These are phyloP conservation scores for Cydia amplana DNA, from an alignment of 1,140 invertebrate genomes.

Conservation along the genomic window DNA sequence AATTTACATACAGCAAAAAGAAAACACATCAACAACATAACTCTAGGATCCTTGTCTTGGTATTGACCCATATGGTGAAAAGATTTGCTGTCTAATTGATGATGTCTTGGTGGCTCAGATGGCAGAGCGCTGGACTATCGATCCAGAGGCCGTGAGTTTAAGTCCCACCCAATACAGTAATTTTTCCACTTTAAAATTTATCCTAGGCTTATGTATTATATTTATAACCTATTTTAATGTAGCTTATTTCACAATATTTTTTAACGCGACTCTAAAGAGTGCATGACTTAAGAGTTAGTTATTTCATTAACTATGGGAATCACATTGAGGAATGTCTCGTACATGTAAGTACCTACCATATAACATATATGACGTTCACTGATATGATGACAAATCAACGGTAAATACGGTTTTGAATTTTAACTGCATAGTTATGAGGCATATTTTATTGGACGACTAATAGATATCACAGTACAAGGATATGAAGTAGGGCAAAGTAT, in stretches of 20 bases:
- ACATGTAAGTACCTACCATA: background rate
- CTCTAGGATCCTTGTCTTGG: too few species aligned
- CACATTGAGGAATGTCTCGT: background rate
- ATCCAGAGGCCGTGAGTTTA: too few species aligned
- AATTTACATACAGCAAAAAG: too few species aligned
- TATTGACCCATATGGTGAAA: too few species aligned
- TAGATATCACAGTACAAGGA: background rate
- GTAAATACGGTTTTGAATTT: background rate
- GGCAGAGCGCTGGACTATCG: too few species aligned
- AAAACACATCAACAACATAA: too few species aligned
- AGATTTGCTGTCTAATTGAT: too few species aligned
- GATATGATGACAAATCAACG: constrained; percentile 1
- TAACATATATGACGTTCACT: constrained; percentile 6
- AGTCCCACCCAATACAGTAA: too few species aligned
- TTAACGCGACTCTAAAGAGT: background rate
- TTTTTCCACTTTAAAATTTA: too few species aligned
- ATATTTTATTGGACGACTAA: background rate
- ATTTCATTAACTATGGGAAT: constrained; percentile 22
- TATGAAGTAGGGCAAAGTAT: background rate
- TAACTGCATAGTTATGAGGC: background rate
- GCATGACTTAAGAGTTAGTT: constrained; percentile 16
- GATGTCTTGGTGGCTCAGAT: too few species aligned
- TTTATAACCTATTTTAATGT: background rate
- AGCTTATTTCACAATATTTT: constrained; percentile 25
- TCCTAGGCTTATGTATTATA: too few species aligned